These are phyloP conservation scores for Therioaphis trifolii DNA, from an alignment of 2,888 invertebrate species.

Conservation along the genomic window DNA sequence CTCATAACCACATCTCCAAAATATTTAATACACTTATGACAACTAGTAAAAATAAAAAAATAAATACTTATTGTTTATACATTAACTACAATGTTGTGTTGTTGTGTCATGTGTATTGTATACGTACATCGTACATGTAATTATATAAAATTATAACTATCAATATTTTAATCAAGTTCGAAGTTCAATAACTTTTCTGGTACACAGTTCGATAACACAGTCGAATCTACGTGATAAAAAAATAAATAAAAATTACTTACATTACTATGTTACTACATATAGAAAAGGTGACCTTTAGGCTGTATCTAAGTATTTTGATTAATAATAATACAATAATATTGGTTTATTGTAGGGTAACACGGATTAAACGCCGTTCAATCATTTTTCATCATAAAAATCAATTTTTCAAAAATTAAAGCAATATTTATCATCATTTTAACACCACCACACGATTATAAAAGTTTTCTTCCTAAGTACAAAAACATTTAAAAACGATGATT, in stretches of 20 bases:
- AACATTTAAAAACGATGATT: too few relatives aligned
- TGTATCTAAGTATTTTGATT: not conserved
- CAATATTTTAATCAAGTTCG: conserved; percentile 39
- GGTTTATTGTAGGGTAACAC: not conserved
- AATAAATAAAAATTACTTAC: not conserved
- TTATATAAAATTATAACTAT: not conserved
- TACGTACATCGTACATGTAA: not conserved
- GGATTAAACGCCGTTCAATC: too few relatives aligned
- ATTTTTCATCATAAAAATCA: too few relatives aligned
- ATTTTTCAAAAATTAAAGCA: too few relatives aligned
- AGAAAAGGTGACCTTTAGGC: not conserved
- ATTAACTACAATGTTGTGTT: not conserved
- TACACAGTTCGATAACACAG: conserved; percentile 20
- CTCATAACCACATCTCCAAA: too few relatives aligned
- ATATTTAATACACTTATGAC: too few relatives aligned
- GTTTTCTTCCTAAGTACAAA: too few relatives aligned
- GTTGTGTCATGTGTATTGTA: not conserved
- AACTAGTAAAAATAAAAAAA: not conserved
- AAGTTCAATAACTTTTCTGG: conserved; percentile 34
- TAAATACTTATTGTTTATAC: not conserved
- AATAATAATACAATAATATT: not conserved
- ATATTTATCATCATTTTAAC: too few relatives aligned
- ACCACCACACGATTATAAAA: too few relatives aligned
- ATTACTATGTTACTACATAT: too few relatives aligned
- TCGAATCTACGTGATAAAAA: conserved; percentile 1